Conservation (phyloP, 1,140 invertebrate species). For the Coptotermes formosanus region DNA sequence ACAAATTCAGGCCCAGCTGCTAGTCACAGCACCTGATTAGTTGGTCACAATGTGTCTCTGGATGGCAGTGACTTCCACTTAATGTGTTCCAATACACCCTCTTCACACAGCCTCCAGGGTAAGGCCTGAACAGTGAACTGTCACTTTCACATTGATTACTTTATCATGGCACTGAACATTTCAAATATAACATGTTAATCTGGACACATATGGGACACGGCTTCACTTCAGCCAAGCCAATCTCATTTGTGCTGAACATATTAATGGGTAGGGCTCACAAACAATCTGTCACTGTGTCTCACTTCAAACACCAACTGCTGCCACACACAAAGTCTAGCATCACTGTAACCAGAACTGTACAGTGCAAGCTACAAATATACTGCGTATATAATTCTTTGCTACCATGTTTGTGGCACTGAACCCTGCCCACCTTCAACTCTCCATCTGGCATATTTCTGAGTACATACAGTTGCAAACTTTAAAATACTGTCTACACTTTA, state of each 20-base stretch:
- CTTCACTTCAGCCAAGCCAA: too few relatives aligned
- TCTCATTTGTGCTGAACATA: background rate
- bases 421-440: background rate
- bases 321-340: background rate
- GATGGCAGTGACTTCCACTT: background rate
- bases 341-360: background rate
- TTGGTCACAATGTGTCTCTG: background rate
- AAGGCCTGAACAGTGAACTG: too few relatives aligned
- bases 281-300: background rate
- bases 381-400: too few relatives aligned
- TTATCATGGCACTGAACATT: too few relatives aligned
- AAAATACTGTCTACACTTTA: background rate
- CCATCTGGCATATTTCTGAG: background rate
- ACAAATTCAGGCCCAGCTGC: background rate
- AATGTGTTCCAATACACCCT: background rate
- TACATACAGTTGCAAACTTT: background rate
- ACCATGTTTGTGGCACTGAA: too few relatives aligned
- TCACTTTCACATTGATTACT: too few relatives aligned
- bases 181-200: too few relatives aligned
- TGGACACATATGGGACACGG: too few relatives aligned
- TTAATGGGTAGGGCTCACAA: background rate
- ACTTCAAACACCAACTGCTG: background rate
- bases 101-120: background rate
- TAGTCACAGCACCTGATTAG: background rate
- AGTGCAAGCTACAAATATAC: too few relatives aligned